Evolutionary conservation across 2,797 vertebrate species (phyloP).

Genomic region (Neostethus bicornis): DNA sequence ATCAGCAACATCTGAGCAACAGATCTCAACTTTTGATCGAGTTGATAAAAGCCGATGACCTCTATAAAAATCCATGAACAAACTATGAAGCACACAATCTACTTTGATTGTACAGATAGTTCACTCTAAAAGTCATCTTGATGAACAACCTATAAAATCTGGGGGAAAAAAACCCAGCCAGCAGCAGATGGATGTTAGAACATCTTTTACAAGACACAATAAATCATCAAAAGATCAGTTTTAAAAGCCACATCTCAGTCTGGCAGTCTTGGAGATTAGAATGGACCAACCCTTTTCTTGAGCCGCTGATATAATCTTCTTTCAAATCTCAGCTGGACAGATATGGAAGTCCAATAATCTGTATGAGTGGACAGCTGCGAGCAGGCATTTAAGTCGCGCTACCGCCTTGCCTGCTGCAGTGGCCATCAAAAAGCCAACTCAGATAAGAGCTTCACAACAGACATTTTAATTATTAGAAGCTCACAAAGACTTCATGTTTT

Average conservation of each 20-base stretch:
- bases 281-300: conserved; percentile 30
- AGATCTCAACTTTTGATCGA: not conserved
- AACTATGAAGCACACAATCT: not conserved
- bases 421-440: conserved; percentile 41
- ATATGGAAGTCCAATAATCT: conserved; percentile 66
- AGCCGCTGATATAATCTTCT: conserved; percentile 65
- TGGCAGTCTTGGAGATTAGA: conserved; percentile 47
- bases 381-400: conserved; percentile 52
- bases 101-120: not conserved
- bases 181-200: conserved; percentile 16
- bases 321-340: conserved; percentile 60
- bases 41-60: not conserved
- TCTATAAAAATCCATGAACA: not conserved
- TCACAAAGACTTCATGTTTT: conserved; percentile 41
- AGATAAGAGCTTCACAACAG: conserved; percentile 41
- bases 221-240: conserved; percentile 50
- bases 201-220: conserved; percentile 40
- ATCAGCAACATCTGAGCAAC: not conserved
- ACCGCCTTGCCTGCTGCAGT: conserved; percentile 30
- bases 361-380: conserved; percentile 60
- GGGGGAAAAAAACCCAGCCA: not conserved
- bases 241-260: conserved; percentile 34
- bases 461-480: conserved; percentile 54
- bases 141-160: conserved; percentile 38
- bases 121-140: conserved; percentile 15